These are phyloP conservation scores for Drosophila nigromelanica DNA, from an alignment of 1,140 invertebrate species.

Conservation along the genomic window DNA sequence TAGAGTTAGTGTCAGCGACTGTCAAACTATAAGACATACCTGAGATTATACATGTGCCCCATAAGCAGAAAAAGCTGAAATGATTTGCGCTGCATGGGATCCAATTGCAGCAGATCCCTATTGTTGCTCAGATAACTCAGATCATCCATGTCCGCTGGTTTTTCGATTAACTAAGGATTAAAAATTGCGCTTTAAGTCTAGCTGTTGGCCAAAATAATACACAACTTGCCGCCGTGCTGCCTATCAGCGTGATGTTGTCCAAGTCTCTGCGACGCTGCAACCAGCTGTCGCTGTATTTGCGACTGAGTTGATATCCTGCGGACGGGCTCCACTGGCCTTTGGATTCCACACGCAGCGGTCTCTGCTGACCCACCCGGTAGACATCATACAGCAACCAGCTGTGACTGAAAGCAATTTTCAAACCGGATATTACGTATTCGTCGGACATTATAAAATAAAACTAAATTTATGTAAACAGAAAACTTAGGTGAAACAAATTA, in stretches of 20 bases:
- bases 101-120: slow-evolving; percentile 75
- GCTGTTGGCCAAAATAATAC: background rate
- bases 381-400: slow-evolving; percentile 65
- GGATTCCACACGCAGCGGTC: slow-evolving; percentile 35
- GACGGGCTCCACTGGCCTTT: slow-evolving; percentile 62
- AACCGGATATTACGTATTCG: background rate
- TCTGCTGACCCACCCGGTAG: slow-evolving; percentile 46
- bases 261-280: slow-evolving; percentile 82
- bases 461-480: too few relatives aligned
- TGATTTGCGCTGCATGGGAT: slow-evolving; percentile 85
- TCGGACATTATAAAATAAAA: background rate
- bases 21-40: slow-evolving; percentile 64
- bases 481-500: too few relatives aligned
- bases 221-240: slow-evolving; percentile 83
- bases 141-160: slow-evolving; percentile 47
- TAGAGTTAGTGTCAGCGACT: background rate
- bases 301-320: slow-evolving; percentile 37
- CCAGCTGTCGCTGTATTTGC: slow-evolving; percentile 23
- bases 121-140: slow-evolving; percentile 59
- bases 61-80: slow-evolving; percentile 84
- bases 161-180: slow-evolving; percentile 54
- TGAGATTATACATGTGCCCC: slow-evolving; percentile 84
- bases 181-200: background rate
- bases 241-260: slow-evolving; percentile 83
- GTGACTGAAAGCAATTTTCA: slow-evolving; percentile 7